These are phyloP conservation scores for Mimas tiliae DNA, from an alignment of 2,888 invertebrate genomes.

Conservation along the genomic window DNA sequence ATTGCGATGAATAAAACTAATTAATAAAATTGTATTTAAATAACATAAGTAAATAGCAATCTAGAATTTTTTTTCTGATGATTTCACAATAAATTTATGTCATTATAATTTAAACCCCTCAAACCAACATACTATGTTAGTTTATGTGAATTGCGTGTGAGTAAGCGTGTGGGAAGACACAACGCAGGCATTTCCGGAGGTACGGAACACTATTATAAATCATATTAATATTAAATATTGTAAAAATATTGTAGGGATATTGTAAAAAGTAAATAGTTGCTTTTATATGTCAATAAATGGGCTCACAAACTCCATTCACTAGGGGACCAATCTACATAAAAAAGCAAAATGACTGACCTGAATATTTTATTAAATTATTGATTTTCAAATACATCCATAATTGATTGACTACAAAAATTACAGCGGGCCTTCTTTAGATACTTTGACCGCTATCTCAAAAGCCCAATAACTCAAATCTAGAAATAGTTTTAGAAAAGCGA, in stretches of 20 bases:
- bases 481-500: conserved; percentile 64
- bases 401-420: conserved; percentile 2
- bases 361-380: conserved; percentile 24
- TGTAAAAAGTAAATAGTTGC: neutral
- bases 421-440: neutral
- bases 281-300: conserved; percentile 1
- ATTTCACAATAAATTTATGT: neutral
- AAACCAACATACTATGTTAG: conserved; percentile 44
- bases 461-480: conserved; percentile 67
- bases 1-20: conserved; percentile 27
- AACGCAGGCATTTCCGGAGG: conserved; percentile 45
- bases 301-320: conserved; percentile 41
- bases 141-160: conserved; percentile 51
- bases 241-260: neutral
- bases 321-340: conserved; percentile 40
- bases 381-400: conserved; percentile 16
- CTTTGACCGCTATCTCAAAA: conserved; percentile 47
- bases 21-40: neutral
- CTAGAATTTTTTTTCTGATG: neutral
- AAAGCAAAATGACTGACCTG: conserved; percentile 37
- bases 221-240: neutral
- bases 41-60: neutral
- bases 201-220: conserved; percentile 40
- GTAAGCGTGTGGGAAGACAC: conserved; percentile 52
- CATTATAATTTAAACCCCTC: conserved; percentile 33